Percentiles rank a stretch among this genome's conserved stretches.
phyloP scores from a whole-genome alignment of 2,888 invertebrate genomes.

The Elysia crispata region DNA sequence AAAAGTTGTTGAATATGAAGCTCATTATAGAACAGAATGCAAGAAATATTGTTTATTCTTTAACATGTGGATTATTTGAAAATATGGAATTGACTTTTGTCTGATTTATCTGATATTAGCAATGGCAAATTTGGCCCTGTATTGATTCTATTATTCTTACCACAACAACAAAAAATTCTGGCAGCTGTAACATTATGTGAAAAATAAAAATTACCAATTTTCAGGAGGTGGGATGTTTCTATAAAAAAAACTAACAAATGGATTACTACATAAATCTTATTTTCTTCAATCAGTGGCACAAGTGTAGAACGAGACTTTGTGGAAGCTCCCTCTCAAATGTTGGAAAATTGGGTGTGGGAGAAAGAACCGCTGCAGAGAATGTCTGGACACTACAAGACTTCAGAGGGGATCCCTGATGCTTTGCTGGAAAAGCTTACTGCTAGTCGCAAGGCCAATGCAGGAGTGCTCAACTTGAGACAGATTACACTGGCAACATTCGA shows the following conservation, averaged over 20 bases:
- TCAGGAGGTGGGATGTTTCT: not conserved
- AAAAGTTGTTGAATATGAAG: too few relatives aligned
- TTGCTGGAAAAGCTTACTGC: conserved; percentile 77
- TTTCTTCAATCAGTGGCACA: conserved; percentile 73
- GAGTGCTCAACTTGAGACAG: conserved; percentile 78
- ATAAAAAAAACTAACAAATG: not conserved
- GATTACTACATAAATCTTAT: not conserved
- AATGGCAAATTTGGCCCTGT: too few relatives aligned
- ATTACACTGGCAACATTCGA: conserved; percentile 79
- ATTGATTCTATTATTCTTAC: too few relatives aligned
- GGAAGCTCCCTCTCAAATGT: conserved; percentile 80
- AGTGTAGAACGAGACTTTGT: conserved; percentile 80
- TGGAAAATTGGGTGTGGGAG: conserved; percentile 81
- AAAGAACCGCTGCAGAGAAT: conserved; percentile 77
- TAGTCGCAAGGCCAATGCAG: conserved; percentile 79
- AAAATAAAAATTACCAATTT: not conserved
- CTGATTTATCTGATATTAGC: too few relatives aligned
- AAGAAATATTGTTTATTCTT: too few relatives aligned
- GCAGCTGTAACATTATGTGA: too few relatives aligned
- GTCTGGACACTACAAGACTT: conserved; percentile 78
- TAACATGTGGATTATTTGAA: too few relatives aligned
- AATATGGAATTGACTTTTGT: too few relatives aligned
- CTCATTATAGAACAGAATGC: too few relatives aligned
- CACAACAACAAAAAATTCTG: too few relatives aligned
- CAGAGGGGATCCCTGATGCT: conserved; percentile 76